phyloP scores from a whole-genome alignment of 1,140 invertebrate species.

The Luehdorfia chinensis region DNA sequence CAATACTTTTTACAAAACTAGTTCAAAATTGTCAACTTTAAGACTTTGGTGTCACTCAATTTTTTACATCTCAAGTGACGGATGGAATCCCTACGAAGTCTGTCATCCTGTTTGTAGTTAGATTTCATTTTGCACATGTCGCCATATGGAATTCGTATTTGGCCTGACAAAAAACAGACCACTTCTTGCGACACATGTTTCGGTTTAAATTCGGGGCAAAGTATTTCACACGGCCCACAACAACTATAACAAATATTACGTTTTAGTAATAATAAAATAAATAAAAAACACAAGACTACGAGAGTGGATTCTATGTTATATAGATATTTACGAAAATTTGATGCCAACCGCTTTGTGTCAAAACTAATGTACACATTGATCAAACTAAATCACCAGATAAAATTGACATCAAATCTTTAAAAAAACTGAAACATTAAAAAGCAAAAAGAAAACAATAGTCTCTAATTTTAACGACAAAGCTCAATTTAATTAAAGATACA shows the following conservation, averaged over 20 bases:
- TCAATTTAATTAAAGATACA: conserved; percentile 16
- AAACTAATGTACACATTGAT: too few relatives aligned
- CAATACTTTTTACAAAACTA: conserved; percentile 7
- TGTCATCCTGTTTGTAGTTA: conserved; percentile 39
- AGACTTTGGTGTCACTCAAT: background rate
- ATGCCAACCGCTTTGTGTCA: too few relatives aligned
- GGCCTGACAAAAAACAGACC: conserved; percentile 67
- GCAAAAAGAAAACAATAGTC: background rate
- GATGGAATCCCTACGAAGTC: conserved; percentile 47
- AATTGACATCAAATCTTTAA: too few relatives aligned
- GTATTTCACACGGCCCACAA: conserved; percentile 25
- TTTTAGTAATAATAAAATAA: conserved; percentile 1
- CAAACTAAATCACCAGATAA: too few relatives aligned
- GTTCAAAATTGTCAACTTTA: background rate
- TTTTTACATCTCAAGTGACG: background rate
- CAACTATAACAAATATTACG: background rate
- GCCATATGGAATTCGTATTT: conserved; percentile 55
- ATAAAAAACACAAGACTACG: too few relatives aligned
- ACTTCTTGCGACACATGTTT: conserved; percentile 49
- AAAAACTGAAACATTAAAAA: conserved; percentile 1
- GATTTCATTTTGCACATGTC: conserved; percentile 64
- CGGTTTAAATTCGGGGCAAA: conserved; percentile 43
- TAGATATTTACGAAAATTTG: too few relatives aligned
- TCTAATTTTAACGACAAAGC: background rate
- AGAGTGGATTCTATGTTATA: too few relatives aligned